Conservation (phyloP, 2,113 vertebrate genomes). For the Gnathonemus longibarbis region DNA sequence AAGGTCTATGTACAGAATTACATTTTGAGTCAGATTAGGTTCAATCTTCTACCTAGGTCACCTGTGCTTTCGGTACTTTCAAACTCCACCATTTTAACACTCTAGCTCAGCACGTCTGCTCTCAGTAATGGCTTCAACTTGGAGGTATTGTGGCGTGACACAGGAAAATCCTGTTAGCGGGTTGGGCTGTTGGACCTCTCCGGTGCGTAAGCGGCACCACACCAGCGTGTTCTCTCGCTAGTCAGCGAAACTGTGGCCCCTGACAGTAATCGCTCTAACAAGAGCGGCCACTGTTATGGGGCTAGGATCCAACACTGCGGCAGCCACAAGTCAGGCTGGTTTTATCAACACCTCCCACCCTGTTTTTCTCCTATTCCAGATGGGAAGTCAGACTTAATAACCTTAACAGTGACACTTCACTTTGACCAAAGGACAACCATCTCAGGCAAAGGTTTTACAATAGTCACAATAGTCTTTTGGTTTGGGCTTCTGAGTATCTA, state of each 20-base stretch:
- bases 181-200: neutral
- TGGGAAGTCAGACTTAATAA: neutral
- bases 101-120: neutral
- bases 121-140: neutral
- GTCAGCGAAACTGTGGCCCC: neutral
- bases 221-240: neutral
- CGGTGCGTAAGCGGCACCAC: neutral
- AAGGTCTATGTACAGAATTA: neutral
- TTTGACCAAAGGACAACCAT: neutral
- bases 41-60: neutral
- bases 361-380: neutral
- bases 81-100: neutral
- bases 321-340: neutral
- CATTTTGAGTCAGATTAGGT: neutral
- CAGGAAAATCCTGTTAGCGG: neutral
- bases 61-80: neutral
- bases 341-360: neutral
- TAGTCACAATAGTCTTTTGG: neutral
- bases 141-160: neutral
- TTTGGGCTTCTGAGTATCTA: neutral
- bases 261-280: neutral
- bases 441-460: neutral
- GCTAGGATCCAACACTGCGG: neutral
- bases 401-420: neutral
- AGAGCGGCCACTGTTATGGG: neutral